Percentiles rank a stretch among this genome's conserved stretches.
phyloP scores from a whole-genome alignment of 2,888 invertebrate genomes.

The Amphipoea oculea region DNA sequence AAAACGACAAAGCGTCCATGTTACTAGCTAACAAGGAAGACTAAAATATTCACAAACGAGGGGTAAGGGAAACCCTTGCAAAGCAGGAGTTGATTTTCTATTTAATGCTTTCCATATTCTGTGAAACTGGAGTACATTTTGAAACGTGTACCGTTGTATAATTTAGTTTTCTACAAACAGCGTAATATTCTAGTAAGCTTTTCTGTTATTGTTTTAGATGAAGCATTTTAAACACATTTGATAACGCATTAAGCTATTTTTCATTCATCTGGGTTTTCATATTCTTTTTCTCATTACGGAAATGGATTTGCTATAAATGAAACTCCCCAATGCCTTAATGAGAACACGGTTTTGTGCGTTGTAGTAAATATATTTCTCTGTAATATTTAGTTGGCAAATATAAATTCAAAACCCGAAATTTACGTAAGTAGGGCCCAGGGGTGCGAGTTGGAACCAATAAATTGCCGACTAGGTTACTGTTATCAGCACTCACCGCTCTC shows the following conservation, averaged over 20 bases:
- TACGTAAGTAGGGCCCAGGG: conserved; percentile 52
- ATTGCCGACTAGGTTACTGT: conserved; percentile 62
- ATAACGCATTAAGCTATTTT: neutral
- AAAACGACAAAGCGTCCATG: conserved; percentile 66
- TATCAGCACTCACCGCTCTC: conserved; percentile 60
- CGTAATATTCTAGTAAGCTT: neutral
- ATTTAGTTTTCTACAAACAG: neutral
- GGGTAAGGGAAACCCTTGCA: conserved; percentile 33
- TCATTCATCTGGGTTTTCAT: neutral
- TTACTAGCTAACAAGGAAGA: conserved; percentile 56
- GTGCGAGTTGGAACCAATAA: conserved; percentile 61
- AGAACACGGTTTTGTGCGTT: neutral
- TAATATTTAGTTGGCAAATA: conserved; percentile 52
- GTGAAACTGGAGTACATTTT: conserved; percentile 4
- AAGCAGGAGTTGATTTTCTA: conserved; percentile 45
- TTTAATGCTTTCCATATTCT: conserved; percentile 37
- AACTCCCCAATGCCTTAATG: neutral
- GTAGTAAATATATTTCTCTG: conserved; percentile 15
- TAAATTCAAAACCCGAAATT: conserved; percentile 65
- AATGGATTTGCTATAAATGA: conserved; percentile 7
- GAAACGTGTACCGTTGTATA: neutral
- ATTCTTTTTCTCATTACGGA: neutral
- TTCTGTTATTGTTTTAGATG: neutral
- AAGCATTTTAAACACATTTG: neutral
- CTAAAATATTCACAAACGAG: conserved; percentile 72